phyloP scores from a whole-genome alignment of 2,797 vertebrate genomes.

The Labeo calbasu region DNA sequence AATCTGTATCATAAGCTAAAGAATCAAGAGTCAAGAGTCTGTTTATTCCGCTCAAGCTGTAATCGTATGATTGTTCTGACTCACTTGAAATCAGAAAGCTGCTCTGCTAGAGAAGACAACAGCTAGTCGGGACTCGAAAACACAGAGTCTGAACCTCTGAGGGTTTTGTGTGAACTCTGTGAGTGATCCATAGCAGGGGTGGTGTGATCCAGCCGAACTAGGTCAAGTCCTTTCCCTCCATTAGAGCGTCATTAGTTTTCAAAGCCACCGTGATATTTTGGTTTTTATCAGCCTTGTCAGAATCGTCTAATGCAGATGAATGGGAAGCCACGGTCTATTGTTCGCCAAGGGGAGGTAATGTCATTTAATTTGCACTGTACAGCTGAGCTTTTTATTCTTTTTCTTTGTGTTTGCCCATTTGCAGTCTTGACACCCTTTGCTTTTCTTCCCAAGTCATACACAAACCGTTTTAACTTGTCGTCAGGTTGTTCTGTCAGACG shows the following conservation, averaged over 20 bases:
- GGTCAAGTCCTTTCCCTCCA: conserved; percentile 69
- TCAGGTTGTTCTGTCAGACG: conserved; percentile 8
- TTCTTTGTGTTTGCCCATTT: conserved; percentile 30
- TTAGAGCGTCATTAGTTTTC: conserved; percentile 64
- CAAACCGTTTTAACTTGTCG: conserved; percentile 5
- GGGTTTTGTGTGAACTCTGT: conserved; percentile 54
- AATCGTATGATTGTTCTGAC: conserved; percentile 25
- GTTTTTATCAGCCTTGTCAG: conserved; percentile 51
- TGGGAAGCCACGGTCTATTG: conserved; percentile 19
- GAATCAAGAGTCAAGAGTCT: background rate
- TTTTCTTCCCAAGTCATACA: background rate
- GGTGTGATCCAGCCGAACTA: conserved; percentile 64
- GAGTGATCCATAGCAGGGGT: conserved; percentile 61
- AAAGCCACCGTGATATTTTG: conserved; percentile 62
- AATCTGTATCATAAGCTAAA: background rate
- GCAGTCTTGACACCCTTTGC: background rate
- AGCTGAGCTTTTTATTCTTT: conserved; percentile 1
- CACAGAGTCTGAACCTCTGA: conserved; percentile 40
- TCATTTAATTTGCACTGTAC: conserved; percentile 26
- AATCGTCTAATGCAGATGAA: conserved; percentile 50
- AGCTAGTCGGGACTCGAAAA: conserved; percentile 31
- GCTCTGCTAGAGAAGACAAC: background rate
- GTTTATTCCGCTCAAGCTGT: background rate
- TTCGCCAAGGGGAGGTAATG: conserved; percentile 42
- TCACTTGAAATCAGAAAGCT: conserved; percentile 2